Conservation (phyloP, 2,113 vertebrate genomes). For the Aptenodytes patagonicus region DNA sequence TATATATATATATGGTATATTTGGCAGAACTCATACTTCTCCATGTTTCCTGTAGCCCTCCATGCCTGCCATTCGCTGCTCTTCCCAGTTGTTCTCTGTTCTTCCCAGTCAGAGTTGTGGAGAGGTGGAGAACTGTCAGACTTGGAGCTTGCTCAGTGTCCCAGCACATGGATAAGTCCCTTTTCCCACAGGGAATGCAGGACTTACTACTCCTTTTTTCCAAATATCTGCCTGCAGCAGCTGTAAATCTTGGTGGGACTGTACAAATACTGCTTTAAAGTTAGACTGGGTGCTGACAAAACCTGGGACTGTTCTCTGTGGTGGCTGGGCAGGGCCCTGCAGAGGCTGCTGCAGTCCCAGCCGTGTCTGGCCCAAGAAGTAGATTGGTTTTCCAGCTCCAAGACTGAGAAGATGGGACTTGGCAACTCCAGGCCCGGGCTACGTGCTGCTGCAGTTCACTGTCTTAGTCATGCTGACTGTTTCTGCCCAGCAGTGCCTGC, state of each 20-base stretch:
- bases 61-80: not conserved
- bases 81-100: rapidly evolving
- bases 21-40: not conserved
- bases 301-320: not conserved
- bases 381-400: not conserved
- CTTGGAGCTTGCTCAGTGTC: not conserved
- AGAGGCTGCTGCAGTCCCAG: not conserved
- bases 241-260: not conserved
- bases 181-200: not conserved
- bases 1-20: not conserved
- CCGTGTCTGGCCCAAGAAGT: not conserved
- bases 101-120: not conserved
- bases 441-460: not conserved
- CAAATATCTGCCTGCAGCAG: not conserved
- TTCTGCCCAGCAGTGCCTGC: not conserved
- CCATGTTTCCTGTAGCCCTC: not conserved
- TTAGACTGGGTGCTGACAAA: not conserved
- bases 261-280: not conserved
- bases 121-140: not conserved
- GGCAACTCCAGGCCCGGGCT: not conserved
- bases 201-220: not conserved
- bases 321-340: not conserved
- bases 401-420: not conserved
- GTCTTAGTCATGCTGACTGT: not conserved
- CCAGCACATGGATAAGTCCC: not conserved